phyloP scores from a whole-genome alignment of 2,888 invertebrate genomes.

The Leptinotarsa haldemani region DNA sequence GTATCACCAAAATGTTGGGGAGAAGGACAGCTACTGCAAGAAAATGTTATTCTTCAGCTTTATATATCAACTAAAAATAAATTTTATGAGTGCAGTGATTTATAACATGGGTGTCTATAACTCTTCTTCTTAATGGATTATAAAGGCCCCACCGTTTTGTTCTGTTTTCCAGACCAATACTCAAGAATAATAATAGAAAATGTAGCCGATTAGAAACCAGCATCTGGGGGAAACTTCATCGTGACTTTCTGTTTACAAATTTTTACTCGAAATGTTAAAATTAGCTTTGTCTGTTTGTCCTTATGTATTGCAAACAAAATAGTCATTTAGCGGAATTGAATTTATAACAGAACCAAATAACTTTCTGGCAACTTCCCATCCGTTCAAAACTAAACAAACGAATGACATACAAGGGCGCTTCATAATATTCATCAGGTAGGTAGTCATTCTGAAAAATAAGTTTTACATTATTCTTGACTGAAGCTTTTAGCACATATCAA shows the following conservation, averaged over 20 bases:
- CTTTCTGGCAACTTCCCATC: slow-evolving; percentile 20
- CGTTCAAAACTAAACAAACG: not conserved
- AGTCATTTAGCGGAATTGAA: slow-evolving; percentile 20
- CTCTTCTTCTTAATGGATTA: slow-evolving; percentile 42
- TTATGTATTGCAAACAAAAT: slow-evolving; percentile 25
- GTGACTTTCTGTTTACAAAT: slow-evolving; percentile 34
- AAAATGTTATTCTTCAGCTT: slow-evolving; percentile 45
- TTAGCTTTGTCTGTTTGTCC: slow-evolving; percentile 26
- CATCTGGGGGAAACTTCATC: slow-evolving; percentile 24
- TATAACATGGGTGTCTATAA: slow-evolving; percentile 41
- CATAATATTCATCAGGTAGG: not conserved
- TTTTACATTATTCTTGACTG: not conserved
- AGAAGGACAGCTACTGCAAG: slow-evolving; percentile 43
- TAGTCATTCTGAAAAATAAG: not conserved
- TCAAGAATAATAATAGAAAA: slow-evolving; percentile 41
- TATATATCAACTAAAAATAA: slow-evolving; percentile 50
- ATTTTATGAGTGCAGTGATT: slow-evolving; percentile 47
- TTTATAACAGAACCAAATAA: slow-evolving; percentile 26
- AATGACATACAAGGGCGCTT: not conserved
- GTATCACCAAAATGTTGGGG: slow-evolving; percentile 33
- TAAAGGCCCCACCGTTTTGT: slow-evolving; percentile 40
- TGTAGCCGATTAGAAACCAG: slow-evolving; percentile 38
- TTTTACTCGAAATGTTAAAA: slow-evolving; percentile 32
- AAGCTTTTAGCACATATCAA: too few relatives aligned
- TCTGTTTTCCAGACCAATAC: slow-evolving; percentile 32